These are phyloP conservation scores for Peromyscus californicus DNA, from an alignment of 2,113 vertebrate species.

Conservation along the genomic window DNA sequence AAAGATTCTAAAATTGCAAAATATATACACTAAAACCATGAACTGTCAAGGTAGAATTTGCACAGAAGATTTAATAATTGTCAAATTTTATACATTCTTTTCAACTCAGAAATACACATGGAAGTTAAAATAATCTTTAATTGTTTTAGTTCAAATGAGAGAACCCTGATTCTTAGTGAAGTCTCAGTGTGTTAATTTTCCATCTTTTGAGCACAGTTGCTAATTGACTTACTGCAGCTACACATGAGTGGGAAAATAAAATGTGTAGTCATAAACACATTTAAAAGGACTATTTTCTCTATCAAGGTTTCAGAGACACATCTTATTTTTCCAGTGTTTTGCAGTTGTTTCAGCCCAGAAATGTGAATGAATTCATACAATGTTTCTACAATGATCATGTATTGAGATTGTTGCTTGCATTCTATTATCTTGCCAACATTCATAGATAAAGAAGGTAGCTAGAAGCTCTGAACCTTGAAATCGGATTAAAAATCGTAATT, in stretches of 20 bases:
- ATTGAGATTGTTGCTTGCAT: conserved; percentile 44
- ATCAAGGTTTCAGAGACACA: conserved; percentile 52
- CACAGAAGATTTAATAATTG: conserved; percentile 49
- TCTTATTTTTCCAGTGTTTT: conserved; percentile 58
- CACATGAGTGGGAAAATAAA: conserved; percentile 67
- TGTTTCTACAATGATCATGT: conserved; percentile 8
- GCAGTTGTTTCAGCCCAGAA: conserved; percentile 60
- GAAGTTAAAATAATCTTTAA: conserved; percentile 58
- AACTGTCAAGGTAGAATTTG: conserved; percentile 47
- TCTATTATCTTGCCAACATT: conserved; percentile 56
- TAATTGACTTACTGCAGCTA: conserved; percentile 60
- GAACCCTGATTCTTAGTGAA: conserved; percentile 63
- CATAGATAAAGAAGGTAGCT: conserved; percentile 67
- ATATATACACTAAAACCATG: conserved; percentile 34
- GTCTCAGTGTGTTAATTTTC: conserved; percentile 54
- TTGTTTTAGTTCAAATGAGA: conserved; percentile 64
- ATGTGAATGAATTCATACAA: conserved; percentile 67
- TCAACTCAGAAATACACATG: conserved; percentile 51
- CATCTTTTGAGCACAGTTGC: conserved; percentile 51
- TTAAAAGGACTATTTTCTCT: conserved; percentile 59
- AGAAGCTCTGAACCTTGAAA: conserved; percentile 61
- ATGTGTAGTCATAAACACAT: conserved; percentile 67
- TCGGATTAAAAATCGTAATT: conserved; percentile 53
- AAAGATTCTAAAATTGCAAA: conserved; percentile 63
- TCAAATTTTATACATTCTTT: conserved; percentile 59